A percentile compares a stretch with the other conserved stretches of the same genome.
These are phyloP conservation scores for Circaetus cinerascens DNA, from an alignment of 2,113 vertebrate genomes.

Conservation along the genomic window DNA sequence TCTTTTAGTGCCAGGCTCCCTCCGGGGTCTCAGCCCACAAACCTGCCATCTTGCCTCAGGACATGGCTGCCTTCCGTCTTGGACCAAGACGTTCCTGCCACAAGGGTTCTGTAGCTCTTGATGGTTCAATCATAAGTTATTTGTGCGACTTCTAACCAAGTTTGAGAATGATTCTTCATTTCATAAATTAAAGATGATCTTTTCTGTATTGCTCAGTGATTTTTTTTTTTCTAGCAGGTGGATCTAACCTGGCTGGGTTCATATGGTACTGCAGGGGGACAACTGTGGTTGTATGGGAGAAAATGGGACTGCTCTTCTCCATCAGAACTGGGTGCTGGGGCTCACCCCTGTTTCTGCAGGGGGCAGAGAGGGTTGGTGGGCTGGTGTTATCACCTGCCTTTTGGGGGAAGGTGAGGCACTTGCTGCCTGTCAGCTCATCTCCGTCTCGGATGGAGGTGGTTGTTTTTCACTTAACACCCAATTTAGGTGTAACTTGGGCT, in stretches of 20 bases:
- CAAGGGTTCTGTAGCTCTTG: neutral
- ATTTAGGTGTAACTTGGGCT: neutral
- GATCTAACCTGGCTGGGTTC: neutral
- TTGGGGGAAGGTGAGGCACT: fast-evolving
- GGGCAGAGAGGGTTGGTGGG: neutral
- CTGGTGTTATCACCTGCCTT: too few relatives aligned
- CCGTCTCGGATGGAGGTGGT: neutral
- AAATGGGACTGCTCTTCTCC: neutral
- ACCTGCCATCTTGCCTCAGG: neutral
- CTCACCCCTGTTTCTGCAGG: neutral
- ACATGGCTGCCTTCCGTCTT: neutral
- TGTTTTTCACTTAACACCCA: neutral
- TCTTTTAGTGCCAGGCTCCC: neutral
- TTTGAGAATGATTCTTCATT: slow-evolving; percentile 27
- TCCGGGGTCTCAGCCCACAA: neutral
- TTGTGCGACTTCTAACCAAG: neutral
- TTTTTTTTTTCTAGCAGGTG: neutral
- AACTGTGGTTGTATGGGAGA: too few relatives aligned
- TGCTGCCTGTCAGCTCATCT: too few relatives aligned
- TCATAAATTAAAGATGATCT: slow-evolving; percentile 49
- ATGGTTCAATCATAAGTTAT: slow-evolving; percentile 17
- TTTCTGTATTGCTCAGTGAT: neutral
- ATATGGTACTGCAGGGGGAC: neutral
- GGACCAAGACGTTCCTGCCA: neutral
- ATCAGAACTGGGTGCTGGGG: neutral